These are phyloP conservation scores for Peromyscus maniculatus DNA, from an alignment of 2,113 vertebrate species.

Conservation along the genomic window DNA sequence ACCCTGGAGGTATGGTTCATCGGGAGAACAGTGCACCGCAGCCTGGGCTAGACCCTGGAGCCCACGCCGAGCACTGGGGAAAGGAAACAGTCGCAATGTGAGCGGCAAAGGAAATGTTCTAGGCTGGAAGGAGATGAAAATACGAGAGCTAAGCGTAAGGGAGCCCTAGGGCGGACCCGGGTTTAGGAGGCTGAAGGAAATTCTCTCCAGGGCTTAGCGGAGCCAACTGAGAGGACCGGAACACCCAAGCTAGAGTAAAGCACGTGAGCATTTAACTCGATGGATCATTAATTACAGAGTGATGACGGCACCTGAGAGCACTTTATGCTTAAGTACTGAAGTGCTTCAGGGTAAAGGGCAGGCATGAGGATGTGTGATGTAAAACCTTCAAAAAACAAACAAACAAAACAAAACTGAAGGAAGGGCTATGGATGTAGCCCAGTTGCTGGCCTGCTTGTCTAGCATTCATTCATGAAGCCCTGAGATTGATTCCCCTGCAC, in stretches of 20 bases:
- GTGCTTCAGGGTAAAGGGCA: neutral
- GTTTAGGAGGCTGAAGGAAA: neutral
- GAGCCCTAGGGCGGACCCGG: neutral
- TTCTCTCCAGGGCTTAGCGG: neutral
- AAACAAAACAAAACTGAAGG: neutral
- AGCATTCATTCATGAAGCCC: neutral
- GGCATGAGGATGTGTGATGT: neutral
- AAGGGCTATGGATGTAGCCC: neutral
- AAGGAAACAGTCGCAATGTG: neutral
- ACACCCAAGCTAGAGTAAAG: neutral
- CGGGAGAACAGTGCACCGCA: neutral
- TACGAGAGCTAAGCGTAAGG: neutral
- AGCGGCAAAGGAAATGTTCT: neutral
- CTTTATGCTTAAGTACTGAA: neutral
- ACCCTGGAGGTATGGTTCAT: too few species aligned
- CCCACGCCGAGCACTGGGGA: neutral
- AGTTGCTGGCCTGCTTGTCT: neutral
- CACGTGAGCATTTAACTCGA: neutral
- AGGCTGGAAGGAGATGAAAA: constrained; percentile 24
- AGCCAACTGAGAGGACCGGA: neutral
- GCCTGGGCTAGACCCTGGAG: neutral
- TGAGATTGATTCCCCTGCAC: neutral
- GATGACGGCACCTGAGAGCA: neutral
- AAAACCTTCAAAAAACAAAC: neutral
- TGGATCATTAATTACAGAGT: neutral